Evolutionary conservation across 2,888 invertebrate genomes (phyloP), one percentile per base, ranked within the genome.

Genomic region (Athalia circularis): DNA sequence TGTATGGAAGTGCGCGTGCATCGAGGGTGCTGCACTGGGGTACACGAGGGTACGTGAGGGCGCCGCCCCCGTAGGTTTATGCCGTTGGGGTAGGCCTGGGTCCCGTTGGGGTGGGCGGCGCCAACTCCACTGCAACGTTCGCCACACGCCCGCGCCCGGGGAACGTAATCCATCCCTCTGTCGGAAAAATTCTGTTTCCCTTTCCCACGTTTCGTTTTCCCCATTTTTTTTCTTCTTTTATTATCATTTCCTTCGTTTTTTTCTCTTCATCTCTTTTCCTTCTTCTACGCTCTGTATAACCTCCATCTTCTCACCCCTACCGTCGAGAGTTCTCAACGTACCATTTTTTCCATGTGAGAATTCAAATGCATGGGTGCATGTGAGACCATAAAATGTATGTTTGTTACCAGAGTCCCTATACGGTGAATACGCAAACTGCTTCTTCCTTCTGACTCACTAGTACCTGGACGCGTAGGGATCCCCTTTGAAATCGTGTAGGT

Each of bases 1-100:
- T 6, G 11, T 52, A 52, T 52, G 6, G 62, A n/a, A 45, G 74
- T 62, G 62, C 48, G 74, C 74, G 74, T 75, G 61, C 74, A 62
- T 75, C 50, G 74, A 11, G 74, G 54, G 29, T 29, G 29, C 29
- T 70, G 57, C 70, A 57, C 47, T 29, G 9, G 54, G 68, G 68
- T 68, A 68, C 70, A n/a, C 11, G 7, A 57, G 70, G 74, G 74
- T 75, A 50, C 62, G 62, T 7, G 29, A 62, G 50, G 62, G 74
- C 54, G 74, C 61, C 74, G 74, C 74, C 62, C 62, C 62, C 50
- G 62, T 62, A 50, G 48, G 74, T 48, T 75, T 47, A 61, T 62
- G 74, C 62, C 74, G 74, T 75, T 75, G 74, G 74, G 74, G 74
- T 75, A 75, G 74, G 74, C 62, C 74, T 75, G 50, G 74, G 61